Evolutionary conservation across 1,140 invertebrate species (phyloP), one percentile per base, ranked within the genome.

Genomic region (Xylocopa sonorina): DNA sequence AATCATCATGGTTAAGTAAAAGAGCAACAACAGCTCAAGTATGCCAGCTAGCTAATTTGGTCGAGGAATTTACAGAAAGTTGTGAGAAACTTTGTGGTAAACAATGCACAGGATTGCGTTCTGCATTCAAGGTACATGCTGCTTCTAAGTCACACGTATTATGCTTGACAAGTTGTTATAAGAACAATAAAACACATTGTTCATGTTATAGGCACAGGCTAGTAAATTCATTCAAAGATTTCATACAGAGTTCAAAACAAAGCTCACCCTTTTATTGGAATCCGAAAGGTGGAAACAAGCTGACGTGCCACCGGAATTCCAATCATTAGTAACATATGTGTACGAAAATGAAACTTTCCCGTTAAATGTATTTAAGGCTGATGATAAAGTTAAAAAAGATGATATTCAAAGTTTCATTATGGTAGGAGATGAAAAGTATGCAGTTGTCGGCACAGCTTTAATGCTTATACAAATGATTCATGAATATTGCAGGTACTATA

Each of bases 221-320:
- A 97, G 96, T 87, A 96, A 96, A 90, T 99, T 98, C 94, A 96
- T 99, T 55, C 96, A 97, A 85, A 95, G 96, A 87, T 99, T 99
- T 91, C 98, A 99, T 91, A 94, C 96, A 62, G 97, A 98, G 88
- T 93, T 97, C 57, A 97, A 97, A 91, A 95, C 94, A 32, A 98
- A 98, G 92, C 92, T 99, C 32, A 96, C 95, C 79, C 88, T 96
- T 76, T 94, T 98, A 50, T 92, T 99, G 50, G 98, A 99, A 88
- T 95, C 95, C 83, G 99, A 99, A 92, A 94, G 96, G 66, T 99
- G 99, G 98, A 98, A 97, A 90, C 95, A 96, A 86, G 97, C 97
- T n/a, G 97, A 98, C 85, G 97, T 99, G 57, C 96, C 97, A 0
- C 91, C 93, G 76, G 97, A 98, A 90, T 96, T 98, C 90, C 98